A percentile compares a stretch with the other conserved stretches of the same genome.
Evolutionary conservation across 2,113 vertebrate species (phyloP).

Genomic region (Oryzias melastigma): DNA sequence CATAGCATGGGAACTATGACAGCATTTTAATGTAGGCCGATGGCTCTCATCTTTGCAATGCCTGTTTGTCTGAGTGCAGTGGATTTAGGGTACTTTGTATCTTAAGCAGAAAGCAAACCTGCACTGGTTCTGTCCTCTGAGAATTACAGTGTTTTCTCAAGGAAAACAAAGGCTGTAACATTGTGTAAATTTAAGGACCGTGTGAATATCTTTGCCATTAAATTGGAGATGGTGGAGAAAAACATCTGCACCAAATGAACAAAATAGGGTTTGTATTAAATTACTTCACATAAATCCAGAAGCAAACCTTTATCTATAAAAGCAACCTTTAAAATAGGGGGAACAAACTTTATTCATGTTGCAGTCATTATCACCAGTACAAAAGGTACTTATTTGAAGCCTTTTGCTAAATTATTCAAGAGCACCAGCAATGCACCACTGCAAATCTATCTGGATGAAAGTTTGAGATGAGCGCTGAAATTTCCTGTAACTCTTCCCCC

Average conservation of each 20-base stretch:
- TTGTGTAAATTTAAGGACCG: conserved; percentile 61
- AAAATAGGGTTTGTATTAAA: conserved; percentile 39
- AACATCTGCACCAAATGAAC: conserved; percentile 46
- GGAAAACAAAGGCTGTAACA: conserved; percentile 34
- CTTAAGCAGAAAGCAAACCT: conserved; percentile 4
- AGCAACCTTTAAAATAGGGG: background rate
- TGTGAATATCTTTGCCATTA: conserved; percentile 65
- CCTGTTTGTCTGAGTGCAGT: conserved; percentile 33
- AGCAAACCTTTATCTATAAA: background rate
- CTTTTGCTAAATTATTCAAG: background rate
- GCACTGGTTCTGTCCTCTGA: conserved; percentile 26
- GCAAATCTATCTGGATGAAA: conserved; percentile 22
- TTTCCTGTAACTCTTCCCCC: conserved; percentile 26
- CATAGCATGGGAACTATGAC: conserved; percentile 32
- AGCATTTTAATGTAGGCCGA: conserved; percentile 47
- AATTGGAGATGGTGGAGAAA: conserved; percentile 53
- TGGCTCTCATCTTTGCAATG: conserved; percentile 25
- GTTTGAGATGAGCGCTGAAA: conserved; percentile 35
- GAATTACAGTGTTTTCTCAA: conserved; percentile 42
- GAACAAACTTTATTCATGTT: background rate
- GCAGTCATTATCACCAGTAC: too few species aligned
- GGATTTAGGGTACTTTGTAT: conserved; percentile 25
- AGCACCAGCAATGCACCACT: background rate
- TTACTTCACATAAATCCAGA: background rate
- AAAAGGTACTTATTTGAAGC: background rate